Evolutionary conservation across 2,113 vertebrate genomes (phyloP).

Genomic region (Formicarius rufipectus): DNA sequence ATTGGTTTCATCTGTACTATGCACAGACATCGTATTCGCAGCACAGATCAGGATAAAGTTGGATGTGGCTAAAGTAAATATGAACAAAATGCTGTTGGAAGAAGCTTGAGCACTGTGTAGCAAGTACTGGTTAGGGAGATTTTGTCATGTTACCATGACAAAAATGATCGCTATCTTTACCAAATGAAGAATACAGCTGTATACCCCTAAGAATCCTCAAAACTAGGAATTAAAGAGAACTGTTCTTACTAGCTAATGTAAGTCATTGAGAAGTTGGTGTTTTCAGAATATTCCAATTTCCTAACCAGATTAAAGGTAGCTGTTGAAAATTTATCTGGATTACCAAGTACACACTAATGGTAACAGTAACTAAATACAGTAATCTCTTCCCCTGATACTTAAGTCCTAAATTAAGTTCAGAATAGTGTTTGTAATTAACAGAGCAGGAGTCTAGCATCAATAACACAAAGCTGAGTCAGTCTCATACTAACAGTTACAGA

Average conservation of each 20-base stretch:
- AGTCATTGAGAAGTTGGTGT: background rate
- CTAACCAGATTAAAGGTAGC: background rate
- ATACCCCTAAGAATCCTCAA: background rate
- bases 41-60: background rate
- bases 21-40: background rate
- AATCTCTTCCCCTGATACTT: background rate
- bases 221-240: background rate
- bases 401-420: background rate
- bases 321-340: background rate
- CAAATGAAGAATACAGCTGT: background rate
- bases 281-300: background rate
- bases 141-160: background rate
- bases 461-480: background rate
- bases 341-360: background rate
- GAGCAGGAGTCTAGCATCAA: background rate
- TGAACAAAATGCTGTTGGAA: background rate
- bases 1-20: background rate
- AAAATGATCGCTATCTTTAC: background rate
- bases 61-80: background rate
- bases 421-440: background rate
- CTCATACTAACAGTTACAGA: background rate
- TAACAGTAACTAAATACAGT: background rate
- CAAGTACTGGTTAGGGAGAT: background rate
- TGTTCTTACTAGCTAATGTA: background rate
- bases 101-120: background rate